phyloP scores from a whole-genome alignment of 2,888 invertebrate species.

The Cheilosia grossa region DNA sequence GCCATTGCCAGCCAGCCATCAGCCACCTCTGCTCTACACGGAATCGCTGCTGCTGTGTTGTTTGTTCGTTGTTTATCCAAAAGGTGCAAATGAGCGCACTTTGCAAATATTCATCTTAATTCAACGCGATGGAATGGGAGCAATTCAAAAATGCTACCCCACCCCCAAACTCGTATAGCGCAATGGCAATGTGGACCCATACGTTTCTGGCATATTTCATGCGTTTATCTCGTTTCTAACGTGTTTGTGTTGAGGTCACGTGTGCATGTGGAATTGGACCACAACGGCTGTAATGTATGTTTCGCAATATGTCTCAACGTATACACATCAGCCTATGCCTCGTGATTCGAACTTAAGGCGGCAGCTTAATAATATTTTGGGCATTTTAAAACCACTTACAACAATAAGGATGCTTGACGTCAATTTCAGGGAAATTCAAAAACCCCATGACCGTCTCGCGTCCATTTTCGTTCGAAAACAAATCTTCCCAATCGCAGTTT shows the following conservation, averaged over 20 bases:
- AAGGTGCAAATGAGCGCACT: slow-evolving; percentile 76
- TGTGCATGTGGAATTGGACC: slow-evolving; percentile 4
- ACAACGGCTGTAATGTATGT: slow-evolving; percentile 9
- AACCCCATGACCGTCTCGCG: no score
- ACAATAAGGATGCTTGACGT: no score
- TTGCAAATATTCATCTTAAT: slow-evolving; percentile 74
- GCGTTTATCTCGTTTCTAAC: slow-evolving; percentile 4
- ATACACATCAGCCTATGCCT: not conserved
- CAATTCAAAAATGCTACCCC: slow-evolving; percentile 5
- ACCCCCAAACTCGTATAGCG: not conserved
- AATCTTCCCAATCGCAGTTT: no score
- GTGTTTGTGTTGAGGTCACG: slow-evolving; percentile 17
- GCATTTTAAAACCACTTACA: not conserved
- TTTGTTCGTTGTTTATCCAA: slow-evolving; percentile 53
- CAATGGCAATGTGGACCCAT: slow-evolving; percentile 3
- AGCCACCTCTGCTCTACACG: not conserved
- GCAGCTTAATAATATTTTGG: not conserved
- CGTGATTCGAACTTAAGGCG: slow-evolving; percentile 4
- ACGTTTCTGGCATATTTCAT: slow-evolving; percentile 39
- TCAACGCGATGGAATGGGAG: slow-evolving; percentile 11
- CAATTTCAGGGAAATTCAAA: no score
- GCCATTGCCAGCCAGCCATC: not conserved
- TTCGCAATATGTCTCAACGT: not conserved
- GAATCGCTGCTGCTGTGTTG: not conserved
- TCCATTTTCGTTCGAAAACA: no score